phyloP scores from a whole-genome alignment of 2,797 vertebrate genomes.

The Myotis vivesi region DNA sequence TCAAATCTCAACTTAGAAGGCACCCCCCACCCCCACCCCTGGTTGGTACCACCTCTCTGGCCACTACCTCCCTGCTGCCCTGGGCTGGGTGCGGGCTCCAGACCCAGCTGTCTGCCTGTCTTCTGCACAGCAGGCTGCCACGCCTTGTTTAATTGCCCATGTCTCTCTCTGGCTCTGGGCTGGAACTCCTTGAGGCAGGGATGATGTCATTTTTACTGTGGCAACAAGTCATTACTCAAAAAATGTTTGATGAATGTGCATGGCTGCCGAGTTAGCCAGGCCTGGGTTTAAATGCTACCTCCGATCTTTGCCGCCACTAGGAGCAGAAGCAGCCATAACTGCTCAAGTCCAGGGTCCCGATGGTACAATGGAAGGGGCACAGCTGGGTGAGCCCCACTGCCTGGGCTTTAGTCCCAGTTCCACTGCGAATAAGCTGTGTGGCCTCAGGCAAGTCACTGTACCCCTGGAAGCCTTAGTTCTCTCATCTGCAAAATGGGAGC shows the following conservation, averaged over 20 bases:
- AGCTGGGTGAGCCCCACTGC: background rate
- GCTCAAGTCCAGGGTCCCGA: background rate
- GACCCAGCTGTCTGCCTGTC: background rate
- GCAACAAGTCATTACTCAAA: background rate
- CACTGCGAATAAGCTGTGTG: background rate
- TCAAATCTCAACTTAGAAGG: background rate
- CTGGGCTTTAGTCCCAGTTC: background rate
- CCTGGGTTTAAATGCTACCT: background rate
- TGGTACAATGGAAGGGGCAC: accelerated
- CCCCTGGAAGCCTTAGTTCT: background rate
- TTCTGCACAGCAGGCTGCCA: accelerated
- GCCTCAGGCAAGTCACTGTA: background rate
- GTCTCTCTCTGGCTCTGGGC: background rate
- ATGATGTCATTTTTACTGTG: background rate
- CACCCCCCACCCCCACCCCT: accelerated
- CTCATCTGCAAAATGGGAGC: background rate
- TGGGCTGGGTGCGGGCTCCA: background rate
- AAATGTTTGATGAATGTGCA: background rate
- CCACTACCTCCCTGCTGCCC: background rate
- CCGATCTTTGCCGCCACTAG: background rate
- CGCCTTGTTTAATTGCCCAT: background rate
- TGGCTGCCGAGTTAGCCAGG: background rate
- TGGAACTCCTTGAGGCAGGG: background rate
- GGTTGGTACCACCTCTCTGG: no score
- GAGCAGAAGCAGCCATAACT: background rate